These are phyloP conservation scores for Erebia aethiops DNA, from an alignment of 2,888 invertebrate species.

Conservation along the genomic window DNA sequence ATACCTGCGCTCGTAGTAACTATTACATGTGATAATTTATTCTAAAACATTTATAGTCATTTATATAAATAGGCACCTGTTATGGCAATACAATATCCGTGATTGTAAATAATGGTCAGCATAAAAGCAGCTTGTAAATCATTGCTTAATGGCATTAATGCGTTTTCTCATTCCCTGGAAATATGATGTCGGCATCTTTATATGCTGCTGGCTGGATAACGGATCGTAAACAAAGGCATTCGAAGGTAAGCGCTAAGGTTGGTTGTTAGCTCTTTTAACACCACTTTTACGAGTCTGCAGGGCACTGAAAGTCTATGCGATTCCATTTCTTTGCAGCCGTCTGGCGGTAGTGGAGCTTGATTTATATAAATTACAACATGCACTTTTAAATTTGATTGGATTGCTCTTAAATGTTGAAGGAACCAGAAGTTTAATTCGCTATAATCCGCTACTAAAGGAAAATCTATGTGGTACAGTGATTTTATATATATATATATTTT, in stretches of 20 bases:
- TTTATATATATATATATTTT: no score
- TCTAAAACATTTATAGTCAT: conserved; percentile 4
- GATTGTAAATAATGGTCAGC: conserved; percentile 17
- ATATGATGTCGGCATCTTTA: conserved; percentile 37
- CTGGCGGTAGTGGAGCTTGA: conserved; percentile 17
- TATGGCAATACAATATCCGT: conserved; percentile 8
- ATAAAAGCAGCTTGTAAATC: conserved; percentile 20
- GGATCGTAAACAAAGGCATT: conserved; percentile 55
- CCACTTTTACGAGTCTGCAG: conserved; percentile 59
- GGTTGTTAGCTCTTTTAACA: conserved; percentile 61
- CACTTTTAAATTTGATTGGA: conserved; percentile 11
- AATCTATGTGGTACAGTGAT: no score
- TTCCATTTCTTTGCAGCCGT: conserved; percentile 49
- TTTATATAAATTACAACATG: conserved; percentile 16
- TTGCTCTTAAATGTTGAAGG: no score
- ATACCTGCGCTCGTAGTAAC: neutral
- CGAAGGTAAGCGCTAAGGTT: conserved; percentile 55
- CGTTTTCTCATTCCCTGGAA: conserved; percentile 31
- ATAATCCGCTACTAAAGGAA: no score
- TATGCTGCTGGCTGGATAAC: conserved; percentile 49
- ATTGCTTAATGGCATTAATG: conserved; percentile 34
- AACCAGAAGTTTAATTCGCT: no score
- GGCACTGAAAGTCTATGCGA: conserved; percentile 56
- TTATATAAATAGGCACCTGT: neutral
- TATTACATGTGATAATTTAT: neutral